Percentiles rank a stretch among this genome's conserved stretches.
phyloP scores from a whole-genome alignment of 2,113 vertebrate genomes.

The Syngnathus floridae region DNA sequence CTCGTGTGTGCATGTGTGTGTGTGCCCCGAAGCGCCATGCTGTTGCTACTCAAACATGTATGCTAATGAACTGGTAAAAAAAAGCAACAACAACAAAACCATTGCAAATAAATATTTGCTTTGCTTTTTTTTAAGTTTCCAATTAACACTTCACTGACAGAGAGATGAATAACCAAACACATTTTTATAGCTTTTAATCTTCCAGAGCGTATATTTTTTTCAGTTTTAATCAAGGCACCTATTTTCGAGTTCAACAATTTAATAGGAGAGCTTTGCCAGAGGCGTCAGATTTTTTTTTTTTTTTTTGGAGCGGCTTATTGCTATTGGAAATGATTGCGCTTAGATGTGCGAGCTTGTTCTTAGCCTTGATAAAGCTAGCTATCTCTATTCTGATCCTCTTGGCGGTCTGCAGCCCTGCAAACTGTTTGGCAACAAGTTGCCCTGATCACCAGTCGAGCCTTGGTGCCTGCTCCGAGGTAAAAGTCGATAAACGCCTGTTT shows the following conservation, averaged over 20 bases:
- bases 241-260: conserved; percentile 56
- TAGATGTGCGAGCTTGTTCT: conserved; percentile 44
- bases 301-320: conserved; percentile 42
- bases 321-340: conserved; percentile 52
- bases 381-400: conserved; percentile 42
- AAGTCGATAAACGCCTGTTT: conserved; percentile 20
- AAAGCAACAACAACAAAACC: neutral
- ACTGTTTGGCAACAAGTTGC: conserved; percentile 45
- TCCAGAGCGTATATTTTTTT: conserved; percentile 33
- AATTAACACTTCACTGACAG: neutral
- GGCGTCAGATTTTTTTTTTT: conserved; percentile 52
- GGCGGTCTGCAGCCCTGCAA: conserved; percentile 39
- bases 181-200: conserved; percentile 18
- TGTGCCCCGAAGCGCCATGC: conserved; percentile 3
- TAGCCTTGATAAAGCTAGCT: conserved; percentile 45
- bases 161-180: conserved; percentile 8
- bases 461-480: conserved; percentile 30
- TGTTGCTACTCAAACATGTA: conserved; percentile 10
- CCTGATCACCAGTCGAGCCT: conserved; percentile 43
- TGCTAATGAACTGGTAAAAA: neutral
- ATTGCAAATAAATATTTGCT: neutral
- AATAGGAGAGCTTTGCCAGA: conserved; percentile 34
- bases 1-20: neutral
- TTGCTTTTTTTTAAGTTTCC: neutral
- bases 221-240: conserved; percentile 29